These are phyloP conservation scores for Alethe castanea DNA, from an alignment of 2,113 vertebrate genomes.

Conservation along the genomic window DNA sequence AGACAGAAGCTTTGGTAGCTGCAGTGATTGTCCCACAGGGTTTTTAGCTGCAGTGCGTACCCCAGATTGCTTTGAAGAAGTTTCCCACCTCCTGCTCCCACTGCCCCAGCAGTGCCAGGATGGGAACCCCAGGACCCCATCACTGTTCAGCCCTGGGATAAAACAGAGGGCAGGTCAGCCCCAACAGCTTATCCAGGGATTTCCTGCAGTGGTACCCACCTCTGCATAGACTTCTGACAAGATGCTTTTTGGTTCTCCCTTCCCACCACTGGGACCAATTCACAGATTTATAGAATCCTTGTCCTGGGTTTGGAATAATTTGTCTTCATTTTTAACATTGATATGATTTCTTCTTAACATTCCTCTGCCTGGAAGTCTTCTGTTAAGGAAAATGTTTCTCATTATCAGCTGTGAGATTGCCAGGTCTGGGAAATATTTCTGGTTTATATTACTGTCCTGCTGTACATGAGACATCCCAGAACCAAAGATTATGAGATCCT, in stretches of 20 bases:
- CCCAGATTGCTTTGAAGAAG: not conserved
- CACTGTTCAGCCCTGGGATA: not conserved
- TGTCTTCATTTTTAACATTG: not conserved
- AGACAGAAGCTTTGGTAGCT: not conserved
- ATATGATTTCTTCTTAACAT: not conserved
- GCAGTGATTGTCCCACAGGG: not conserved
- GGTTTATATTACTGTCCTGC: not conserved
- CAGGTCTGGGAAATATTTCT: not conserved
- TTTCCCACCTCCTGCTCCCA: not conserved
- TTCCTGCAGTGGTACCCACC: not conserved
- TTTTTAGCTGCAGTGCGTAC: not conserved
- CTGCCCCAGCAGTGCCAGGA: accelerated
- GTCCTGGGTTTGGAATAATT: not conserved
- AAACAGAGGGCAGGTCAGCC: not conserved
- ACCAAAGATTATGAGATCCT: not conserved
- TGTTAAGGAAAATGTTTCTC: not conserved
- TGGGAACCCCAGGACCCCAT: accelerated
- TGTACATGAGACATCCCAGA: not conserved
- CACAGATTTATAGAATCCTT: not conserved
- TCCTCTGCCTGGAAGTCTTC: not conserved
- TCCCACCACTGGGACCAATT: not conserved
- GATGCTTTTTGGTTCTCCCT: not conserved
- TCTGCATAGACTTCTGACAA: not conserved
- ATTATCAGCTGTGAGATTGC: not conserved
- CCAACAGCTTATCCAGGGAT: not conserved